phyloP scores from a whole-genome alignment of 2,113 vertebrate species.

The Myotis davidii region DNA sequence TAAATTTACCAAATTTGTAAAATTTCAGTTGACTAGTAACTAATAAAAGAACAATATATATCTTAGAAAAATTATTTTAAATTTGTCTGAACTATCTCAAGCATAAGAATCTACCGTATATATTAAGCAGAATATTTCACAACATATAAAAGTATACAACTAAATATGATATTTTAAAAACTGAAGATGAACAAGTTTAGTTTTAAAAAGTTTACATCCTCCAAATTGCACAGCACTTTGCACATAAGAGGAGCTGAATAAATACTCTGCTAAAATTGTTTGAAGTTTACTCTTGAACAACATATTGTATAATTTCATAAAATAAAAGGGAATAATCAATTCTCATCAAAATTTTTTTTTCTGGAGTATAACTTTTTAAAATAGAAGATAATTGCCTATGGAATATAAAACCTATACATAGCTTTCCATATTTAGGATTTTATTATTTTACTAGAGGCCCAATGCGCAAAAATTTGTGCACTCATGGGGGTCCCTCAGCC shows the following conservation, averaged over 20 bases:
- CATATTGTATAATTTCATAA: background rate
- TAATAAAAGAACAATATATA: background rate
- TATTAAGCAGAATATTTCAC: background rate
- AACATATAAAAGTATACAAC: background rate
- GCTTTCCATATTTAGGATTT: background rate
- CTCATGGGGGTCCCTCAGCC: no score
- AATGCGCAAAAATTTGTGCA: no score
- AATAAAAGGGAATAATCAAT: background rate
- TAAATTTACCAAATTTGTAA: background rate
- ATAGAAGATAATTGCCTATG: background rate
- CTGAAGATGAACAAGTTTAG: background rate
- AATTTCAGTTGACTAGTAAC: background rate
- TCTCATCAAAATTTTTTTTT: background rate
- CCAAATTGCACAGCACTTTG: background rate
- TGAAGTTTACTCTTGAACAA: background rate
- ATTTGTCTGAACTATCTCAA: background rate
- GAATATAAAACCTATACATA: background rate
- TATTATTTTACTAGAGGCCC: background rate
- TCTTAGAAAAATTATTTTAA: background rate
- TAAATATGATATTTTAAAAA: background rate
- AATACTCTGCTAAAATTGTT: background rate
- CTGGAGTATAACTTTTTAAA: background rate
- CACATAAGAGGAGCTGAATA: background rate
- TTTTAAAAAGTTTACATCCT: background rate
- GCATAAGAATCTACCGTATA: background rate